These are phyloP conservation scores for Fabriciana adippe DNA, from an alignment of 2,888 invertebrate genomes.

Conservation along the genomic window DNA sequence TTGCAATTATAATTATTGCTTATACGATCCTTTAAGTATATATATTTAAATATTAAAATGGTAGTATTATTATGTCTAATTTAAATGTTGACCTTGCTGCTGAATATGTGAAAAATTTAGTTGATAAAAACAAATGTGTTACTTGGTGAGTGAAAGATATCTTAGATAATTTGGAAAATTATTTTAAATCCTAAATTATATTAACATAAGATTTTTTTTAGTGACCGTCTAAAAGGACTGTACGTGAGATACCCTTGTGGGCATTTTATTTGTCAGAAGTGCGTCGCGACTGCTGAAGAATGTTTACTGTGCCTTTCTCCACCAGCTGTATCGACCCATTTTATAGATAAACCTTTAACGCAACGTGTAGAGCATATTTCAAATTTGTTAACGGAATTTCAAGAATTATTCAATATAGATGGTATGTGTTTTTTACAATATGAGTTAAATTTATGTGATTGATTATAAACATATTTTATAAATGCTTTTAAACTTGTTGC, in stretches of 20 bases:
- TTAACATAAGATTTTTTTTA: constrained; percentile 41
- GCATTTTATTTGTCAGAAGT: constrained; percentile 62
- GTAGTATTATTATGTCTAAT: constrained; percentile 40
- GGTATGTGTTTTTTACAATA: constrained; percentile 48
- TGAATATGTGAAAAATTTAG: constrained; percentile 55
- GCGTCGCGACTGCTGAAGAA: constrained; percentile 48
- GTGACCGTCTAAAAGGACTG: constrained; percentile 57
- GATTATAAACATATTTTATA: constrained; percentile 3
- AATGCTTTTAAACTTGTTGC: constrained; percentile 41
- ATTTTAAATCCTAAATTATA: not conserved
- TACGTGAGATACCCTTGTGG: constrained; percentile 63
- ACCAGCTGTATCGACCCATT: constrained; percentile 42
- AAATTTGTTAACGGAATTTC: constrained; percentile 53
- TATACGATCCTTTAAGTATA: not conserved
- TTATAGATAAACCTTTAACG: constrained; percentile 51
- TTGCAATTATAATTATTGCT: not conserved
- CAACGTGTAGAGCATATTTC: constrained; percentile 52
- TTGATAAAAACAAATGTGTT: constrained; percentile 57
- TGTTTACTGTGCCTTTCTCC: constrained; percentile 59
- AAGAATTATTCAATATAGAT: constrained; percentile 60
- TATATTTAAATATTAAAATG: constrained; percentile 17
- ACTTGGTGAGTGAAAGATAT: constrained; percentile 26
- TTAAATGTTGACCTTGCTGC: constrained; percentile 51
- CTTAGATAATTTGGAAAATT: not conserved
- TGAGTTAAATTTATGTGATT: not conserved